Evolutionary conservation across 2,797 vertebrate species (phyloP), one percentile per base, ranked within the genome.

Genomic region (Danio aesculapii): DNA sequence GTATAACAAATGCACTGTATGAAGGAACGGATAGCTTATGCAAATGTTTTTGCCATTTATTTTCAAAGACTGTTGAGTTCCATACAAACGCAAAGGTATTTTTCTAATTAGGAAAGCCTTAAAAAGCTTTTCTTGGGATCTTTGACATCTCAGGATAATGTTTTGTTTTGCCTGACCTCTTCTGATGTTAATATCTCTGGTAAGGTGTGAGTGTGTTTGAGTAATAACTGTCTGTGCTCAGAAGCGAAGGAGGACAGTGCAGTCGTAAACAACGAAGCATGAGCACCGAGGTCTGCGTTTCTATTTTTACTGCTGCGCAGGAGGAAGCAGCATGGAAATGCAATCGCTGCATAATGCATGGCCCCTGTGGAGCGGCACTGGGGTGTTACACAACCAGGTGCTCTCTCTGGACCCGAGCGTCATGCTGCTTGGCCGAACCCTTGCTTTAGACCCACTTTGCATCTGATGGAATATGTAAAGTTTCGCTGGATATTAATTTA

Each of bases 281-380:
- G 88, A 90, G 88, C 88, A 89, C 87, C 86, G 84, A 90, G 87
- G 88, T 89, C 89, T 86, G 83, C 61, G 73, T 83, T 90, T 92
- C 92, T 93, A 93, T 93, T 93, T 93, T 92, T 92, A 89, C 89
- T 86, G 81, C 49, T 30, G 86, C 82, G 81, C 87, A 88, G 84
- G 87, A 91, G 87, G 89, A 92, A 90, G 88, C 84, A 84, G 86
- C 85, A 88, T 89, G 88, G 90, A 90, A 92, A 91, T 92, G 90
- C 83, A 85, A 88, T 85, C 77, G 86, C 84, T 93, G 88, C 89
- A 93, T 93, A 91, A 94, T 92, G 91, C 88, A 92, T 92, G 81
- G 85, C 14, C 63, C 84, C 86, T 66, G 79, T 64, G 82, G 89
- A 91, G 87, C 78, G 88, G 88, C 85, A 71, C 84, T 79, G 81